Base-by-base conservation (phyloP, 92 coral and sea anemone species). In the Plumapathes pennacea region DNA sequence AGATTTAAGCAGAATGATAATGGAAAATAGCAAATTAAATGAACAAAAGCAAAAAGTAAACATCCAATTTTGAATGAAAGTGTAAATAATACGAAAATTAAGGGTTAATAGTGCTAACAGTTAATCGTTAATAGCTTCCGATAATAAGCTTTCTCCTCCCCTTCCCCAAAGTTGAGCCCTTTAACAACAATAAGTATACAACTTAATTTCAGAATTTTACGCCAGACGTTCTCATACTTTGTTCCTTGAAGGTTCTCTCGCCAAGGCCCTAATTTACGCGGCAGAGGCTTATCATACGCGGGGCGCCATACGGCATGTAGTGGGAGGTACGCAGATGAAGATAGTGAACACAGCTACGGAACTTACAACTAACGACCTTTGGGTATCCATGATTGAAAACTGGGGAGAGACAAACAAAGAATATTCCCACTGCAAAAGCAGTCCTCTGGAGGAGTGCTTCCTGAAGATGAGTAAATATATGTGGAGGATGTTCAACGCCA, bases 361-460 rank as follows among this genome's bases (percentile, higher is more conserved):
- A 4, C 56, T 74, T 1, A 19, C 80, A 11, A 42, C 32, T 5
- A 46, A 11, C 12, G 90, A 88, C 72, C 41, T 64, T 25, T 88
- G 96, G 96, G 90, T 69, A 24, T 74, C 95, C 21, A 81, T 86
- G 82, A 62, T 86, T 46, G 95, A 86, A 45, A 86, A 86, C 85
- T 86, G 95, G 95, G 95, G 81, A 4, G 88, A 86, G 32, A 2
- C 71, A 4, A 74, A 69, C 77, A 81, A 81, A 49, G 95, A 86
- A 33, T 81, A 69, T 46, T 32, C 47, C 22, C 89, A 73, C 32
- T 43, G 50, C 28, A 22, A 32, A 4, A 20, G 23, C 0, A 20
- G 7, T 1, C 71, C 64, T 29, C n/a, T 57, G 29, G 66, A 15
- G 8, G 45, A 13, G n/a, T 86, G 95, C 50, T 33, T 86, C 41